Conservation (phyloP, 2,797 vertebrate species). For the Melanogrammus aeglefinus region DNA sequence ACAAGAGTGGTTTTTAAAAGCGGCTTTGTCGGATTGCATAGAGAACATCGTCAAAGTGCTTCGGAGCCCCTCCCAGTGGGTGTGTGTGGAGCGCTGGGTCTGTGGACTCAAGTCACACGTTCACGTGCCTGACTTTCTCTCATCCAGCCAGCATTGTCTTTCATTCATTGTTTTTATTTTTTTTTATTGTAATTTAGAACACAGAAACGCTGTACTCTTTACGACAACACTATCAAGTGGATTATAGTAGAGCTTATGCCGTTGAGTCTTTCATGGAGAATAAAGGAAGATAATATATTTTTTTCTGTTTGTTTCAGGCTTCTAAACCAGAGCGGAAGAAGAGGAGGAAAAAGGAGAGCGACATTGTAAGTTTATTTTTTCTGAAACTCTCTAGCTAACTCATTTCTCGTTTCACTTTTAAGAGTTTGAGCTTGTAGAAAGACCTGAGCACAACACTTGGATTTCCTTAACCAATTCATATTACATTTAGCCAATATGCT, state of each 20-base stretch:
- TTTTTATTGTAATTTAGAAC: not conserved
- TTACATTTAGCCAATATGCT: too few species aligned
- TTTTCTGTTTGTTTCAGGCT: constrained; percentile 49
- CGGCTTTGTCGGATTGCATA: not conserved
- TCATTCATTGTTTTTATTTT: not conserved
- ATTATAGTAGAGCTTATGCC: not conserved
- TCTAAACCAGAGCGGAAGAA: constrained; percentile 80
- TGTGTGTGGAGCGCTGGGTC: not conserved
- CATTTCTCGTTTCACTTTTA: not conserved
- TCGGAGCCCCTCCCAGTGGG: not conserved
- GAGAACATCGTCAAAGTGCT: not conserved
- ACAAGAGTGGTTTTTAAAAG: not conserved
- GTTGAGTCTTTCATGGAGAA: not conserved
- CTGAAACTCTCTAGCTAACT: not conserved
- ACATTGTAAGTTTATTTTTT: constrained; percentile 68
- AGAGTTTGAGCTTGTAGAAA: too few species aligned
- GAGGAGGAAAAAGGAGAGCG: constrained; percentile 80
- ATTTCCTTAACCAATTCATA: too few species aligned
- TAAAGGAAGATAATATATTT: not conserved
- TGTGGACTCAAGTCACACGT: not conserved
- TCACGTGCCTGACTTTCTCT: not conserved
- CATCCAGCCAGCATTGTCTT: not conserved
- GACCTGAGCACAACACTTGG: too few species aligned
- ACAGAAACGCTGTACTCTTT: not conserved
- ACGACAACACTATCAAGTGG: not conserved